Evolutionary conservation across 2,888 invertebrate genomes (phyloP).

Genomic region (Aspidiotus destructor): DNA sequence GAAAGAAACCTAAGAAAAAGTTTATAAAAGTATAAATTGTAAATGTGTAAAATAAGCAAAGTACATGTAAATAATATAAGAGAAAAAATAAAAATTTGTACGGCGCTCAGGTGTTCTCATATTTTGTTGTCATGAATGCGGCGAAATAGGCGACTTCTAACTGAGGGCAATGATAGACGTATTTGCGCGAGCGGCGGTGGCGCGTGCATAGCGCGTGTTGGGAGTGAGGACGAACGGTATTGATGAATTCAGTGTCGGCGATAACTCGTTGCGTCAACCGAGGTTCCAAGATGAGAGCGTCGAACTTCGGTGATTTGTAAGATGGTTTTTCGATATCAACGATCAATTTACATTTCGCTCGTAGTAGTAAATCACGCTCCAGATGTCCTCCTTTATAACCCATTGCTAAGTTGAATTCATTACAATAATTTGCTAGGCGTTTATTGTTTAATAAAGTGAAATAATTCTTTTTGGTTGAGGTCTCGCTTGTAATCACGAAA

Average conservation of each 20-base stretch:
- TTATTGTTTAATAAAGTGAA: background rate
- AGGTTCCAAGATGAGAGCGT: background rate
- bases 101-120: too few species aligned
- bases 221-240: too few species aligned
- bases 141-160: background rate
- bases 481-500: background rate
- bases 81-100: too few species aligned
- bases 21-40: too few species aligned
- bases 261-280: too few species aligned
- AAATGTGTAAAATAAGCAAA: too few species aligned
- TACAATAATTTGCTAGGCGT: background rate
- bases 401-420: background rate
- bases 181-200: too few species aligned
- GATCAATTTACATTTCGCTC: background rate
- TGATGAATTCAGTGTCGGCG: background rate
- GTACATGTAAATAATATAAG: too few species aligned
- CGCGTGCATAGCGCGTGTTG: too few species aligned
- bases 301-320: background rate
- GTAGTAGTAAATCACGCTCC: background rate
- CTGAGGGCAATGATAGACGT: background rate
- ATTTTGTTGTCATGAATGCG: too few species aligned
- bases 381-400: background rate
- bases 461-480: background rate
- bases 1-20: too few species aligned
- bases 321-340: background rate